phyloP scores from a whole-genome alignment of 2,888 invertebrate genomes.

The Mystacides longicornis region DNA sequence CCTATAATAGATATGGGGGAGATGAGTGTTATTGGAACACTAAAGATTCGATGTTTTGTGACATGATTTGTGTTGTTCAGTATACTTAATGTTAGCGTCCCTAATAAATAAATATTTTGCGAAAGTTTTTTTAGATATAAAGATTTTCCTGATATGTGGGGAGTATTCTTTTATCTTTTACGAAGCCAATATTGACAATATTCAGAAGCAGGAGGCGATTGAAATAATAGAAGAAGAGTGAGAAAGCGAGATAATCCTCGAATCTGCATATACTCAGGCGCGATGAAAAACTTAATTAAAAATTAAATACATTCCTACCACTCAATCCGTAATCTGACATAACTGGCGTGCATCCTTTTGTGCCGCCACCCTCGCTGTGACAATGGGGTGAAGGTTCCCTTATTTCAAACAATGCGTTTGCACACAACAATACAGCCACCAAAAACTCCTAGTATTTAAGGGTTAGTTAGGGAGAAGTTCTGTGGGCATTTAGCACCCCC shows the following conservation, averaged over 20 bases:
- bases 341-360: conserved; percentile 19
- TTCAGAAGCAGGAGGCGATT: too few relatives aligned
- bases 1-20: too few relatives aligned
- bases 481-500: conserved; percentile 26
- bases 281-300: conserved; percentile 23
- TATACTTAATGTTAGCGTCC: too few relatives aligned
- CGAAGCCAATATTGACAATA: too few relatives aligned
- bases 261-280: conserved; percentile 11
- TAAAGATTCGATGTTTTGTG: too few relatives aligned
- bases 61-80: too few relatives aligned
- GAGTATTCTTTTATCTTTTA: too few relatives aligned
- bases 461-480: conserved; percentile 25
- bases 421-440: conserved; percentile 25
- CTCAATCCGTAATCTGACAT: conserved; percentile 22
- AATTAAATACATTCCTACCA: conserved; percentile 22
- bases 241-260: conserved; percentile 6
- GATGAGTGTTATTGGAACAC: too few relatives aligned
- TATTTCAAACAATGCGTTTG: conserved; percentile 20
- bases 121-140: too few relatives aligned
- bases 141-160: too few relatives aligned
- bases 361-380: conserved; percentile 11
- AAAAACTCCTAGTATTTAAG: conserved; percentile 25
- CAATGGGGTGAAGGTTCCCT: conserved; percentile 13
- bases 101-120: too few relatives aligned
- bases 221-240: background rate